Evolutionary conservation across 1,140 invertebrate genomes (phyloP).

Genomic region (Lordiphosa clarofinis): DNA sequence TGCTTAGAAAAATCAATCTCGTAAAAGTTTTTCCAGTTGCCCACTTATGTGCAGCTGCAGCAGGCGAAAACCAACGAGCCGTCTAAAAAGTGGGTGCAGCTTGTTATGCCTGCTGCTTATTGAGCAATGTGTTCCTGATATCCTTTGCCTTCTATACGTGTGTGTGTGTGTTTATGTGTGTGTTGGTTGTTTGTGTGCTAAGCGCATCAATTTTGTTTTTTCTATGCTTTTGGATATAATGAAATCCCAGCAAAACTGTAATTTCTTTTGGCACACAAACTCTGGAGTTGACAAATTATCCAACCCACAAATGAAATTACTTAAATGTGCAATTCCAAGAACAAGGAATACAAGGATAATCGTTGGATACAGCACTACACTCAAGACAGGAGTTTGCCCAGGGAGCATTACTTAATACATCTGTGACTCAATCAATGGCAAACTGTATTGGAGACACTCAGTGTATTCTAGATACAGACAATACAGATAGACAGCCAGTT

Average conservation of each 20-base stretch:
- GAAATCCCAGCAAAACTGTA: conserved; percentile 4
- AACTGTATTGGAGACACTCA: too few relatives aligned
- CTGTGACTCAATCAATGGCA: too few relatives aligned
- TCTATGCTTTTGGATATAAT: conserved; percentile 7
- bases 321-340: too few relatives aligned
- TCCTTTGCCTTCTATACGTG: conserved; percentile 22
- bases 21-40: conserved; percentile 56
- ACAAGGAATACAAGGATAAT: too few relatives aligned
- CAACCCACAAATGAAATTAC: too few relatives aligned
- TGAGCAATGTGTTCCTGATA: conserved; percentile 38
- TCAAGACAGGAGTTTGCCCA: too few relatives aligned
- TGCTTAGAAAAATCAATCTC: conserved; percentile 75
- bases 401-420: too few relatives aligned
- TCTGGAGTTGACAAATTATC: conserved; percentile 1
- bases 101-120: conserved; percentile 49
- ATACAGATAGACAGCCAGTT: too few relatives aligned
- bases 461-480: too few relatives aligned
- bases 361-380: too few relatives aligned
- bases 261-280: not conserved
- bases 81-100: conserved; percentile 43
- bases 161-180: conserved; percentile 1
- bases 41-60: conserved; percentile 54
- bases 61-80: conserved; percentile 52
- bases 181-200: too few relatives aligned
- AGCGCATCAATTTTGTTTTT: conserved; percentile 45